Conservation (phyloP, 2,797 vertebrate genomes). For the Gymnodraco acuticeps region DNA sequence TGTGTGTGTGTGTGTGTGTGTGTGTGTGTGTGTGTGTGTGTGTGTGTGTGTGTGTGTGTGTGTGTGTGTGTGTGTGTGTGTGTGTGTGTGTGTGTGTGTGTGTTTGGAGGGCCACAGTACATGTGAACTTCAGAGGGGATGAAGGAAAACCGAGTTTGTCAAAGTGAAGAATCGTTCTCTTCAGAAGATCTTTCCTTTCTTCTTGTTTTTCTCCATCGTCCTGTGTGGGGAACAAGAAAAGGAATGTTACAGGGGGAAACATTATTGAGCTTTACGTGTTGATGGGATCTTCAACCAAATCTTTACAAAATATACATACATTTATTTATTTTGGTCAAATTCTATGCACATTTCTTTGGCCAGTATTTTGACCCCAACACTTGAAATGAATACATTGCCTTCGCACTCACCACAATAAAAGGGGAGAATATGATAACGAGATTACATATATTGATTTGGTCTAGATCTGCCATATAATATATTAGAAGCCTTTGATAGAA, state of each 20-base stretch:
- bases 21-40: neutral
- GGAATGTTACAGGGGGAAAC: neutral
- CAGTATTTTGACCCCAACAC: no score
- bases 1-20: neutral
- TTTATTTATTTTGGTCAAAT: no score
- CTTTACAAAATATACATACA: no score
- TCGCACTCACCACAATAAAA: no score
- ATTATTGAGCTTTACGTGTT: neutral
- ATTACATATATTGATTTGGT: no score
- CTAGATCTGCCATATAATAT: no score
- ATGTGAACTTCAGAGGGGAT: slow-evolving; percentile 57
- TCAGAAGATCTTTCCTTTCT: slow-evolving; percentile 90
- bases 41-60: neutral
- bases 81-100: neutral
- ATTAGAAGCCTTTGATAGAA: no score
- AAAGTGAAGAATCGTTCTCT: slow-evolving; percentile 17
- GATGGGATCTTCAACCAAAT: no score
- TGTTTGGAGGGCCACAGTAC: slow-evolving; percentile 52
- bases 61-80: neutral
- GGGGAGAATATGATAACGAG: no score
- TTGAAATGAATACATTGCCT: no score
- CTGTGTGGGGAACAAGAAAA: slow-evolving; percentile 63
- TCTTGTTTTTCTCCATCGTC: slow-evolving; percentile 91
- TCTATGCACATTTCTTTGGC: no score
- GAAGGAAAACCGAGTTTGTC: slow-evolving; percentile 50